Conservation (phyloP, 2,888 invertebrate genomes). For the Cacoxenus indagator region DNA sequence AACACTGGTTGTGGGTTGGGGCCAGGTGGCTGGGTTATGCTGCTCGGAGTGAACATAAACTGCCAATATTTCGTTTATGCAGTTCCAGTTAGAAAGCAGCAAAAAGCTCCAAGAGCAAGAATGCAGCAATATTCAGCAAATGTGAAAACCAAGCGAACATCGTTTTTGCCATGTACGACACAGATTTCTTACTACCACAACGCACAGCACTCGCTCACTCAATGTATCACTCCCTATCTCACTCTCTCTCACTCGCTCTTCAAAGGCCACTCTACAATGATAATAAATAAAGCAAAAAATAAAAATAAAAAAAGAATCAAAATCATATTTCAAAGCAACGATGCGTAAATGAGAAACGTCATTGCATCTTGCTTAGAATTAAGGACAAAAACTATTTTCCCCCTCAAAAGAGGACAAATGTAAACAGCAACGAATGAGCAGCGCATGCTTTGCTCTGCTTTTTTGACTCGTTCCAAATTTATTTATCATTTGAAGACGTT, state of each 20-base stretch:
- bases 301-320: background rate
- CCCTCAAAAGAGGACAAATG: background rate
- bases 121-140: background rate
- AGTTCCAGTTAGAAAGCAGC: background rate
- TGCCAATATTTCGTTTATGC: background rate
- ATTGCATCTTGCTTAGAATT: slow-evolving; percentile 24
- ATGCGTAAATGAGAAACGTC: slow-evolving; percentile 33
- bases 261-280: no score
- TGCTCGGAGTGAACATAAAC: background rate
- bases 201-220: no score
- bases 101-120: background rate
- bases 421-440: background rate
- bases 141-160: background rate
- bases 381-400: slow-evolving; percentile 35
- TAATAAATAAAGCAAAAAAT: background rate
- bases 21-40: background rate
- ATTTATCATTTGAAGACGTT: background rate
- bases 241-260: no score
- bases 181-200: background rate
- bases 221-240: no score
- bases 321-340: slow-evolving; percentile 35
- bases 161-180: background rate
- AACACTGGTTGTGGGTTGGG: background rate
- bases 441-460: background rate
- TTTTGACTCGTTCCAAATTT: background rate